Evolutionary conservation across 30 jellyfish, hydroid and myxozoan species (phyloP), one percentile per base, ranked within the genome.

Genomic region (Aurelia aurita): DNA sequence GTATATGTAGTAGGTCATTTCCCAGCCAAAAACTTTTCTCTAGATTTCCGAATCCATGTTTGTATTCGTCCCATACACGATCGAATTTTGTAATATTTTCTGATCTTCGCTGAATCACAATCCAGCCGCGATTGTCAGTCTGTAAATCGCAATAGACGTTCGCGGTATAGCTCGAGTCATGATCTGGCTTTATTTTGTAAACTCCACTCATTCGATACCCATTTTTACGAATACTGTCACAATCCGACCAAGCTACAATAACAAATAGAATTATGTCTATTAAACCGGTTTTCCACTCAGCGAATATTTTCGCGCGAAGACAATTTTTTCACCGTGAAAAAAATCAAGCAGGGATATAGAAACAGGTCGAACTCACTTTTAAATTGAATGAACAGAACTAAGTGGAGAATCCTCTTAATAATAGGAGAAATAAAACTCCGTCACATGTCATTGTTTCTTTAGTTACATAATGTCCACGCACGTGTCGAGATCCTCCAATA

Each of bases 11-110:
- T 21, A 22, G 12, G 34, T 61, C 73, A 61, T 22, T 32, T 16
- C 73, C 73, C n/a, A 61, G 73, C 73, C 73, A 61, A 6, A 59
- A 59, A 0, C 72, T 59, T 5, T 14, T 18, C 3, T 29, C 11
- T 34, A 59, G 23, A 34, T 59, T n/a, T n/a, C 72, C 72, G 7
- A 59, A 59, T 11, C 72, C 72, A 10, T n/a, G 23, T 20, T 59
- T 59, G 72, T 59, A 59, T 11, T 59, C 72, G 2, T 59, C 23
- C 72, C 72, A 59, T 34, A 59, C 26, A 7, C 72, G 72, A 59
- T 59, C 72, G 29, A 59, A 59, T 11, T 59, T 20, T 20, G 72
- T 59, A 34, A 2, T 31, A 31, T 59, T 59, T 29, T 59, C 72
- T 10, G 29, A 20, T 59, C 72, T 29, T 20, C 72, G 9, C 29